Percentiles rank a stretch among this genome's conserved stretches.
phyloP scores from a whole-genome alignment of 2,113 vertebrate species.

The Planiliza haematocheilus region DNA sequence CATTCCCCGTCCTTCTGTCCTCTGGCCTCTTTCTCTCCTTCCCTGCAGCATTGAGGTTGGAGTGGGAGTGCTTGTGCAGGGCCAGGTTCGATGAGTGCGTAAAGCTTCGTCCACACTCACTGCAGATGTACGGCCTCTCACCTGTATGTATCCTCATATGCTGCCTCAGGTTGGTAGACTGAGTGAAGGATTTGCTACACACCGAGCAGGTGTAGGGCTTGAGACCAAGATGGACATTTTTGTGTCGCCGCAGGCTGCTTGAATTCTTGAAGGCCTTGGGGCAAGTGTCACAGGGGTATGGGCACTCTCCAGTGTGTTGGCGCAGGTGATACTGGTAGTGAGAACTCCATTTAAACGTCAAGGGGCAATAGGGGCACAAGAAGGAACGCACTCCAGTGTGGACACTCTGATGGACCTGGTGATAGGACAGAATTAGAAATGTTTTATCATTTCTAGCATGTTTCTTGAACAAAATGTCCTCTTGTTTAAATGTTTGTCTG shows the following conservation, averaged over 20 bases:
- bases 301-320: constrained; percentile 93
- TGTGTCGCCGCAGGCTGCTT: constrained; percentile 91
- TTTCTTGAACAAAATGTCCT: background rate
- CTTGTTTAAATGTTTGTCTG: constrained; percentile 1
- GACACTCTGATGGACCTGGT: constrained; percentile 85
- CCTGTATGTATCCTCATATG: constrained; percentile 93
- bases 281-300: constrained; percentile 90
- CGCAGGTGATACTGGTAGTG: constrained; percentile 97
- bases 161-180: constrained; percentile 92
- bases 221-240: constrained; percentile 91
- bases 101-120: constrained; percentile 86
- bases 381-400: constrained; percentile 92
- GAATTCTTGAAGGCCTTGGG: constrained; percentile 96
- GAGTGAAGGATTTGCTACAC: constrained; percentile 91
- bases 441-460: background rate
- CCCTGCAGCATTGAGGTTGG: constrained; percentile 62
- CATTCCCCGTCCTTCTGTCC: constrained; percentile 32
- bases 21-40: constrained; percentile 67
- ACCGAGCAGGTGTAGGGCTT: constrained; percentile 89
- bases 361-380: constrained; percentile 89
- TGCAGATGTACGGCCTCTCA: constrained; percentile 83
- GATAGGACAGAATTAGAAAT: constrained; percentile 4
- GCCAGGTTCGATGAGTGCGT: constrained; percentile 92
- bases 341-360: constrained; percentile 95
- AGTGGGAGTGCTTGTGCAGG: constrained; percentile 84